Evolutionary conservation across 1,140 invertebrate species (phyloP), one percentile per base, ranked within the genome.

Genomic region (Daktulosphaira vitifoliae): DNA sequence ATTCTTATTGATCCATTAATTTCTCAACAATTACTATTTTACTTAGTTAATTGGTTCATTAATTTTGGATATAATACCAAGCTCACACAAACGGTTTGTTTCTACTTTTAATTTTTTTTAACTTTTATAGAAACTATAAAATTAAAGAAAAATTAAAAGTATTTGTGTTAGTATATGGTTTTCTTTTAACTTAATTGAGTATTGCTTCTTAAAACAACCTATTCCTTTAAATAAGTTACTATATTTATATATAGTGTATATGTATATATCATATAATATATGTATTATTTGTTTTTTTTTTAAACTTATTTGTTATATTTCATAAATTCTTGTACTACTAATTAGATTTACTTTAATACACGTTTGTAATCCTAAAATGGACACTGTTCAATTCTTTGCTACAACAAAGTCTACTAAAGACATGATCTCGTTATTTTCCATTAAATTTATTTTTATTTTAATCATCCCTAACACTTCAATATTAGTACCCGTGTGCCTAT

Each of bases 371-470:
- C 46, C 22, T 49, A 16, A 23, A 7, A 49, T 44, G 15, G 22
- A 25, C 23, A 49, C 46, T 23, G 20, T 20, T 15, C 23, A 18
- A 49, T 49, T 49, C 23, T 49, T 25, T 22, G 20, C 20, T 22
- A 49, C 46, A 49, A 25, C 23, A 49, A 25, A 49, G 7, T 49
- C 20, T 49, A 22, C 22, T 22, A 22, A 25, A 49, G 46, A 49
- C 22, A 23, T 49, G 5, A 49, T 25, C 3, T 25, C 23, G 4
- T 49, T 49, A 49, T 49, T 49, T 22, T 49, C 23, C 23, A 49
- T 22, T 49, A 49, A 23, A 25, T 49, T 49, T 49, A 49, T 49
- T 49, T 13, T 49, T 13, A 49, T 22, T 25, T 23, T 49, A 49
- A 49, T 49, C 11, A 49, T 25, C 11, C 46, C 46, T 49, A 49